Evolutionary conservation across 1,140 invertebrate species (phyloP).

Genomic region (Euura saliciscinereae): DNA sequence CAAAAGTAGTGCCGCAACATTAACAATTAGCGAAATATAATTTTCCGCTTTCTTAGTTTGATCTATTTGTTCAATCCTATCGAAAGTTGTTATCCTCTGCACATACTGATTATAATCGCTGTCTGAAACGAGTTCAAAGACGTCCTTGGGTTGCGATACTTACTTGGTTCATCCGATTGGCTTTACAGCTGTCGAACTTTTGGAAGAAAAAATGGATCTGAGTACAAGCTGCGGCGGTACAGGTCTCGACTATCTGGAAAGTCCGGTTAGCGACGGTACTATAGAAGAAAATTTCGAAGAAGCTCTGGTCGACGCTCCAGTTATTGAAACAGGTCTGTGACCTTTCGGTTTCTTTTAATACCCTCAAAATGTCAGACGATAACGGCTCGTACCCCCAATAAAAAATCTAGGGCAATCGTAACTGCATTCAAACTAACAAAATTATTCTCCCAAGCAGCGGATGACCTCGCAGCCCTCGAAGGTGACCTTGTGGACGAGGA

Average conservation of each 20-base stretch:
- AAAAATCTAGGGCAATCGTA: conserved; percentile 38
- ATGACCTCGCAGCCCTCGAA: conserved; percentile 54
- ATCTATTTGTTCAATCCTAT: no score
- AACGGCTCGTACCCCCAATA: no score
- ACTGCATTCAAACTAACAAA: conserved; percentile 35
- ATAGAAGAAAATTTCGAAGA: conserved; percentile 95
- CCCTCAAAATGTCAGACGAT: conserved; percentile 41
- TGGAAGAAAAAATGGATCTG: conserved; percentile 65
- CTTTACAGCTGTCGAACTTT: conserved; percentile 49
- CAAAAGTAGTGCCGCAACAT: no score
- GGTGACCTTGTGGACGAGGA: conserved; percentile 63
- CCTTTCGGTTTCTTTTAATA: conserved; percentile 47
- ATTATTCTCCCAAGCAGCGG: conserved; percentile 44
- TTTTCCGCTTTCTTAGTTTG: no score
- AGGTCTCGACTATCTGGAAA: conserved; percentile 70
- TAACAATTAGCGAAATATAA: no score
- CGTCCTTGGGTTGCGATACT: no score
- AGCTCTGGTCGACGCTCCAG: conserved; percentile 75
- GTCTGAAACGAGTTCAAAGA: no score
- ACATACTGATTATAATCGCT: no score
- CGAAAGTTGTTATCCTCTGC: no score
- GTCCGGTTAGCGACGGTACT: conserved; percentile 83
- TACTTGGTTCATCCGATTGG: not conserved
- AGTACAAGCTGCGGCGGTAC: conserved; percentile 50
- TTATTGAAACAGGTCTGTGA: conserved; percentile 59